Percentiles rank a stretch among this genome's conserved stretches.
Evolutionary conservation across 1,140 invertebrate genomes (phyloP).

Genomic region (Tribolium castaneum): DNA sequence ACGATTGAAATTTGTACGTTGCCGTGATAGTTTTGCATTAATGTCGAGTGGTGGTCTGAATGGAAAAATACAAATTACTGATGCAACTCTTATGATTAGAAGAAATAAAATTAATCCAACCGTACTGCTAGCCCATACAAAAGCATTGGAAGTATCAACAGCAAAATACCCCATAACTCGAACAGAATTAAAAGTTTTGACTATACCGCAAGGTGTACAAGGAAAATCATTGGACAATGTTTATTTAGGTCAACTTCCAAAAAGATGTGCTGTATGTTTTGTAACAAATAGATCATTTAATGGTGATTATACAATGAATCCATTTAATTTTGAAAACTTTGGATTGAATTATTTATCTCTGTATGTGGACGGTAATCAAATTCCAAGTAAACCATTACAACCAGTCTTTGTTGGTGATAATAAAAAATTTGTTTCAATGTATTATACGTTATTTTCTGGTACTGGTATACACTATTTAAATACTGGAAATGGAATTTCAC

Average conservation of each 20-base stretch:
- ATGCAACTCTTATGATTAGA: too few relatives aligned
- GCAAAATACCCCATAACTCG: slow-evolving; percentile 51
- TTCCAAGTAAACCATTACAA: slow-evolving; percentile 51
- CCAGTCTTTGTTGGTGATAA: slow-evolving; percentile 42
- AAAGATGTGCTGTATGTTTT: slow-evolving; percentile 61
- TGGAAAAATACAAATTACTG: too few relatives aligned
- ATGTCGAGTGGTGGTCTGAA: too few relatives aligned
- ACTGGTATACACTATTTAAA: too few relatives aligned
- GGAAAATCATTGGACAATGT: slow-evolving; percentile 60
- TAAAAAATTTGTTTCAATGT: slow-evolving; percentile 53
- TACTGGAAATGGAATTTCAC: too few relatives aligned
- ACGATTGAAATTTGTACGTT: too few relatives aligned
- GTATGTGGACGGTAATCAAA: slow-evolving; percentile 60
- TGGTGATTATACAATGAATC: slow-evolving; percentile 55
- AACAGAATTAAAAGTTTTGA: slow-evolving; percentile 61
- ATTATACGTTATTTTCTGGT: too few relatives aligned
- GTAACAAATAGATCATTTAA: slow-evolving; percentile 54
- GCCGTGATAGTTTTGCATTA: too few relatives aligned
- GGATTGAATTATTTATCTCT: slow-evolving; percentile 59
- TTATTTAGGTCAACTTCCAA: slow-evolving; percentile 61
- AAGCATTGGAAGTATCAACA: too few relatives aligned
- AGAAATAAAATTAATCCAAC: too few relatives aligned
- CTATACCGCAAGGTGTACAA: slow-evolving; percentile 57
- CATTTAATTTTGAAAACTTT: slow-evolving; percentile 63
- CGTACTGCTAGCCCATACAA: too few relatives aligned